Evolutionary conservation across 1,140 invertebrate genomes (phyloP), one percentile per base, ranked within the genome.

Genomic region (Schmidtea mediterranea): DNA sequence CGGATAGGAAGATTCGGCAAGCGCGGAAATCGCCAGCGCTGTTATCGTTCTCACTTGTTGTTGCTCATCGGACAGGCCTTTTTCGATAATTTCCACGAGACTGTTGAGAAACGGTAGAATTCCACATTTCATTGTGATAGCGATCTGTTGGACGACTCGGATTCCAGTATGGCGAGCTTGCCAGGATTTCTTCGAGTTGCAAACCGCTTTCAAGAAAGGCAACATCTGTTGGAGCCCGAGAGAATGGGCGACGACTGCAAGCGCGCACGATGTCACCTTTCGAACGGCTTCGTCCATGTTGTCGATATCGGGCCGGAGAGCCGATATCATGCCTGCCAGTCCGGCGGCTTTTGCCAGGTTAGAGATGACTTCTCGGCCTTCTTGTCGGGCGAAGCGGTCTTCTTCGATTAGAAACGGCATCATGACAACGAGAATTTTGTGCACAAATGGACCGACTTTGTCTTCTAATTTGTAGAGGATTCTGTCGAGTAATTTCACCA

Each of bases 231-330:
- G 92, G 56, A 98, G 98, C 36, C 90, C 89, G 22, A 98, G 69
- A 49, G 92, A 90, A 9, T 89, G 97, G 0, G 92, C 92, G 1
- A 98, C 92, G 0, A 98, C 90, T 36, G 92, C 92, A 67, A 98
- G 98, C 0, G 92, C 92, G 57, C 92, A 71, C 1, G 92, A 90
- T 10, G 92, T 98, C 0, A 92, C 98, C 63, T 98, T 98, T 61
- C 92, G 72, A 0, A 98, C 92, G 56, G 97, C 98, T 69, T 98
- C 92, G 68, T 98, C 92, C 57, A 97, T 94, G 62, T 98, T 98
- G 63, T 32, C 26, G 26, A 32, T 32, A 32, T 32, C 26, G 3
- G 26, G 26, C 3, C 26, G 26, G 26, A 32, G 26, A 6, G 26
- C 26, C 3, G 26, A 32, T 3, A 32, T 32, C 26, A 32, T 32